Conservation (phyloP, 2,113 vertebrate species). For the Solea senegalensis region DNA sequence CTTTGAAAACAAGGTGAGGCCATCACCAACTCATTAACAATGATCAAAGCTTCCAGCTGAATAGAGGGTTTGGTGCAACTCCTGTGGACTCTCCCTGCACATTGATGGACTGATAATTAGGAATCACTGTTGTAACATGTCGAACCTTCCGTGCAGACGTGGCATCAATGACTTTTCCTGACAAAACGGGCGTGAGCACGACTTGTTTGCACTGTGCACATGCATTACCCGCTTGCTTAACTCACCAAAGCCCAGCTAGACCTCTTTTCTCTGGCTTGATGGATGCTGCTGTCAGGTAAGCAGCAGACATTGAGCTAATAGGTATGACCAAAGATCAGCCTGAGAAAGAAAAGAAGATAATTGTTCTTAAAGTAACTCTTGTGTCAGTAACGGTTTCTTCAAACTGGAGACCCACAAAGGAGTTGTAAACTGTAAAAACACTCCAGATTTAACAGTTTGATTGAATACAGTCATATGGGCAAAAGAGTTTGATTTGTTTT, state of each 20-base stretch:
- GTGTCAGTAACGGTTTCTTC: slow-evolving; percentile 9
- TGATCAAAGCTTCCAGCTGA: slow-evolving; percentile 41
- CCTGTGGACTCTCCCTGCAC: slow-evolving; percentile 28
- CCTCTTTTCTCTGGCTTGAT: slow-evolving; percentile 37
- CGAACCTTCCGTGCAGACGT: slow-evolving; percentile 17
- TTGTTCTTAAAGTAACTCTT: slow-evolving; percentile 27
- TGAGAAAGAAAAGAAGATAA: slow-evolving; percentile 11
- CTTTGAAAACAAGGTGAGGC: slow-evolving; percentile 6
- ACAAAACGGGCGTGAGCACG: slow-evolving; percentile 33
- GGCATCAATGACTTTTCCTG: slow-evolving; percentile 16
- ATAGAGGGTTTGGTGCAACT: slow-evolving; percentile 23
- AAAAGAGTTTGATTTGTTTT: background rate
- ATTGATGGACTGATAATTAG: slow-evolving; percentile 10
- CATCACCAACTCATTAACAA: background rate
- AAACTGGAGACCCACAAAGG: slow-evolving; percentile 35
- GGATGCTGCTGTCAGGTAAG: slow-evolving; percentile 30
- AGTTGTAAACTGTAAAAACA: slow-evolving; percentile 22
- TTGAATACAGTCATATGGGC: slow-evolving; percentile 27
- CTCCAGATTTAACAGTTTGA: slow-evolving; percentile 23
- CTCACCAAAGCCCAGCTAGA: slow-evolving; percentile 16
- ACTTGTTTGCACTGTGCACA: slow-evolving; percentile 44
- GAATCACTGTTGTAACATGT: slow-evolving; percentile 33
- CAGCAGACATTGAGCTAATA: slow-evolving; percentile 21
- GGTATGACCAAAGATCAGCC: slow-evolving; percentile 21
- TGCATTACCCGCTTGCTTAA: slow-evolving; percentile 56